Conservation (phyloP, 2,113 vertebrate species). For the Nymphicus hollandicus region DNA sequence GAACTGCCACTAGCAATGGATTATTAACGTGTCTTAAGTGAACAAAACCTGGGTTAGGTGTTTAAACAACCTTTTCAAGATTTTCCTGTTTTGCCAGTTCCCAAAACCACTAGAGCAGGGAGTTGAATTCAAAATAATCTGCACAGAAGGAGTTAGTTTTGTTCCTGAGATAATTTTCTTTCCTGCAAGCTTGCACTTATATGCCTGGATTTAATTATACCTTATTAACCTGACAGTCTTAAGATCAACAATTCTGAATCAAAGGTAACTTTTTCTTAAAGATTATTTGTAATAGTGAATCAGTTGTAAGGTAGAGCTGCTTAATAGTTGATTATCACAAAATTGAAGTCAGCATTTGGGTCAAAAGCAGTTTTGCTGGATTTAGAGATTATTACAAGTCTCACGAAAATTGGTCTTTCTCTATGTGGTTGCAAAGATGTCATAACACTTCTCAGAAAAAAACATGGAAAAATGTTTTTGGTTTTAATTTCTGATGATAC, state of each 20-base stretch:
- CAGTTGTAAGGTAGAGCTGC: neutral
- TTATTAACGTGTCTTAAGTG: conserved; percentile 35
- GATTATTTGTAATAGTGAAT: neutral
- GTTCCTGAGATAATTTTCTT: conserved; percentile 38
- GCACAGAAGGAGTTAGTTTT: conserved; percentile 25
- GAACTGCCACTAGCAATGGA: conserved; percentile 47
- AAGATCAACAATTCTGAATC: neutral
- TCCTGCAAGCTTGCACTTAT: conserved; percentile 26
- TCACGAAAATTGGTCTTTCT: neutral
- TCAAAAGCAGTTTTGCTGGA: neutral
- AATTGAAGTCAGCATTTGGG: neutral
- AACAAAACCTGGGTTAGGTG: conserved; percentile 27
- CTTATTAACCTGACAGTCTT: neutral
- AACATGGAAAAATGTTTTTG: neutral
- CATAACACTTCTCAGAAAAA: neutral
- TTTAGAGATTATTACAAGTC: neutral
- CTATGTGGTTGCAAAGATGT: neutral
- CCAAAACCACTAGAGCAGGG: conserved; percentile 24
- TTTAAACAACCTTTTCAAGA: conserved; percentile 50
- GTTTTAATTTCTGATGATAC: neutral
- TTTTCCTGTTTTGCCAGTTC: conserved; percentile 54
- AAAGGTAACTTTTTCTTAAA: neutral
- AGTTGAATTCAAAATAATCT: conserved; percentile 32
- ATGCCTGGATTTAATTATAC: conserved; percentile 9
- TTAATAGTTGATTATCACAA: neutral